Conservation (phyloP, 2,888 invertebrate genomes). For the Ganaspis brasiliensis region DNA sequence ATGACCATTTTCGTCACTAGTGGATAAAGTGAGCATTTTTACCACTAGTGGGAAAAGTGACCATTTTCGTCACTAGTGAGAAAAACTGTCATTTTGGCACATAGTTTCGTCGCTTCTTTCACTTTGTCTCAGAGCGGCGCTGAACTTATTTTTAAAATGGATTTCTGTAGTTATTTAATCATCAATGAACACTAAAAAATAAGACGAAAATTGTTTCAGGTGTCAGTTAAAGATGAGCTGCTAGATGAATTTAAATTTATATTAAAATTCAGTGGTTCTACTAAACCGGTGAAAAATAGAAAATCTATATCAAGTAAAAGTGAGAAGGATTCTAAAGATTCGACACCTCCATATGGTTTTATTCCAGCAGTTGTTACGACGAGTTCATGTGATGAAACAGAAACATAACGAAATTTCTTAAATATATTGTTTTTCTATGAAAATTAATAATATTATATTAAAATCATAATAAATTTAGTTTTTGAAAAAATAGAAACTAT, state of each 20-base stretch:
- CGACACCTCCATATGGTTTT: conserved; percentile 71
- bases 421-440: background rate
- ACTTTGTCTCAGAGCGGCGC: too few species aligned
- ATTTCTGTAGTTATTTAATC: too few species aligned
- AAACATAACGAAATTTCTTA: background rate
- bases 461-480: too few species aligned
- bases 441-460: background rate
- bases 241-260: conserved; percentile 88
- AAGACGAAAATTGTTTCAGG: conserved; percentile 81
- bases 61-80: too few species aligned
- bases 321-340: conserved; percentile 64
- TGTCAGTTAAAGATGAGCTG: conserved; percentile 85
- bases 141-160: too few species aligned
- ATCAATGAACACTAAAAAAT: too few species aligned
- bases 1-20: too few species aligned
- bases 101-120: too few species aligned
- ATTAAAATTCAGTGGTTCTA: conserved; percentile 86
- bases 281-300: conserved; percentile 82
- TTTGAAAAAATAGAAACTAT: too few species aligned
- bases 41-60: too few species aligned
- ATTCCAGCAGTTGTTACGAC: conserved; percentile 71
- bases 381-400: conserved; percentile 3
- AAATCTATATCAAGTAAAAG: conserved; percentile 41
- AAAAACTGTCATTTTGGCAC: too few species aligned
- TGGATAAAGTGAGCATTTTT: too few species aligned